Base-by-base conservation (phyloP, 2,888 invertebrate species). In the Tubulanus polymorphus region DNA sequence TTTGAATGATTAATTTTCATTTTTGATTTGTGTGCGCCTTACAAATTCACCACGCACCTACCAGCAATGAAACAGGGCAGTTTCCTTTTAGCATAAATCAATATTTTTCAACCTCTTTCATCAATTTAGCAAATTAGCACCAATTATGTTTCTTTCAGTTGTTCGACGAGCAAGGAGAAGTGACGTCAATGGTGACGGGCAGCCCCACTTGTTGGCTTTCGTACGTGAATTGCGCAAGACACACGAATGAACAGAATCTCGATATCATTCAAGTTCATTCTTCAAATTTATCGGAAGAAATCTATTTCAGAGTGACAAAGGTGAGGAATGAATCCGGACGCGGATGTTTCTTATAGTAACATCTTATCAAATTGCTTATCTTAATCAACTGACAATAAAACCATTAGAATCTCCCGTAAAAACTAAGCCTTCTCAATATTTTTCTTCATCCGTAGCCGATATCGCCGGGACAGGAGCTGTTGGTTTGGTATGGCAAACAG, bases 401-500 rank as follows among this genome's bases (percentile, higher is more conserved):
- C 10, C n/a, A 27, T 0, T 41, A 18, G 2, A 46, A 12, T 23
- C n/a, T 29, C 26, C 37, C n/a, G 3, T 47, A 8, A 18, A 12
- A 5, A 10, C 30, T n/a, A 50, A 2, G 29, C 10, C 6, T 15
- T 29, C 35, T n/a, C 20, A 5, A 27, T 55, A 29, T 54, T 45
- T 47, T 53, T 56, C 32, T 64, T 63, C n/a, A n/a, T n/a, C n/a
- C n/a, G 23, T 57, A 76, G 76, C 62, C 65, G 26, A 75, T 75
- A 18, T 55, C 59, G 1, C 70, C 67, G 0, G 69, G 68, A 1
- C 65, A 74, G 41, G 75, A 75, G 55, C 59, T 76, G 15, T 59
- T 76, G 15, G 74, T 74, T 0, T 76, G 76, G 76, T 75, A 75
- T 52, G 67, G 72, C 3, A 35, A 52, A 0, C 45, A 65, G 1